These are phyloP conservation scores for Meloidogyne chitwoodi DNA, from an alignment of 1,140 invertebrate species.

Conservation along the genomic window DNA sequence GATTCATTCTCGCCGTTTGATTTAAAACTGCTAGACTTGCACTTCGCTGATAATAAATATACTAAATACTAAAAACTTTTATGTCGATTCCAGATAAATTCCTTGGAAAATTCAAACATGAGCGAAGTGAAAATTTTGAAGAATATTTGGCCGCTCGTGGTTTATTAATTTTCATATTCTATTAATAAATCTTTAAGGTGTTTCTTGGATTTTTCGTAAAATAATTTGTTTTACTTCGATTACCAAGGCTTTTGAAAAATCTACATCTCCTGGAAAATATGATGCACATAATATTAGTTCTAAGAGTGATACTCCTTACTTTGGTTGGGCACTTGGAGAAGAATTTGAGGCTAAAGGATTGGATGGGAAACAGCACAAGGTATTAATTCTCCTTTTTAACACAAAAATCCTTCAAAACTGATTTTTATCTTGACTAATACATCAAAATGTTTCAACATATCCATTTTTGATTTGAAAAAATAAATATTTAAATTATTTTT, in stretches of 20 bases:
- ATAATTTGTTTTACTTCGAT: slow-evolving; percentile 51
- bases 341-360: slow-evolving; percentile 40
- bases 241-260: slow-evolving; percentile 49
- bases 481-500: too few relatives aligned
- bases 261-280: slow-evolving; percentile 31
- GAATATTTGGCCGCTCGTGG: slow-evolving; percentile 52
- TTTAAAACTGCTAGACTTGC: too few relatives aligned
- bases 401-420: background rate
- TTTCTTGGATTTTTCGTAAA: slow-evolving; percentile 56
- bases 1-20: too few relatives aligned
- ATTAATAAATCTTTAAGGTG: slow-evolving; percentile 35
- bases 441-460: too few relatives aligned
- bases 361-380: slow-evolving; percentile 44
- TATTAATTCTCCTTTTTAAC: slow-evolving; percentile 5
- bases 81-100: slow-evolving; percentile 46
- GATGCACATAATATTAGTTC: slow-evolving; percentile 44
- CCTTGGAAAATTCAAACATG: slow-evolving; percentile 49
- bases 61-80: too few relatives aligned
- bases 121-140: slow-evolving; percentile 56
- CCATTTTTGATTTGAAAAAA: too few relatives aligned
- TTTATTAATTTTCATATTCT: background rate
- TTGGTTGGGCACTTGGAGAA: slow-evolving; percentile 33
- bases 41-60: too few relatives aligned
- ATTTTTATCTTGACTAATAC: too few relatives aligned
- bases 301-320: slow-evolving; percentile 41